Percentiles rank a stretch among this genome's conserved stretches.
Evolutionary conservation across 2,888 invertebrate genomes (phyloP).

Genomic region (Leptopterna dolabrata): DNA sequence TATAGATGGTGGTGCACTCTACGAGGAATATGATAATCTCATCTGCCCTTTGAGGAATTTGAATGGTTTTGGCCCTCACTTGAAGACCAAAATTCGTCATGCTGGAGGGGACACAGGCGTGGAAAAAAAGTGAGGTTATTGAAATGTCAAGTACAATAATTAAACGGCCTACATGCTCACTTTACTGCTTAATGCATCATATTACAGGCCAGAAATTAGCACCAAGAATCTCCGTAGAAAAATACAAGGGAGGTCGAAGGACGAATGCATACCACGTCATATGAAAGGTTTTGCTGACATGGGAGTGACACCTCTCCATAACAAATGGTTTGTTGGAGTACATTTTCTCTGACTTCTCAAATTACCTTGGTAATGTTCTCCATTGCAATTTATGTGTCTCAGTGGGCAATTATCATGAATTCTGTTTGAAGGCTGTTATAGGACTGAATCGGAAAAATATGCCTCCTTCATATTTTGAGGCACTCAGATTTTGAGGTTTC

Average conservation of each 20-base stretch:
- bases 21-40: background rate
- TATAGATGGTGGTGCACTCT: background rate
- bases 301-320: slow-evolving; percentile 23
- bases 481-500: no score
- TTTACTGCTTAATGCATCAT: no score
- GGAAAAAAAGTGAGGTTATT: background rate
- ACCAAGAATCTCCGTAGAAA: background rate
- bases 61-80: background rate
- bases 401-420: no score
- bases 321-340: slow-evolving; percentile 2
- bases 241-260: background rate
- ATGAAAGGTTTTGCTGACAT: slow-evolving; percentile 12
- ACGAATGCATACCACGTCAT: background rate
- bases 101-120: background rate
- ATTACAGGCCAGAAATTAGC: background rate
- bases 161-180: no score
- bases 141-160: no score
- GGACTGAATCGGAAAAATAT: no score
- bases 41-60: background rate
- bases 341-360: no score
- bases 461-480: no score
- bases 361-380: no score
- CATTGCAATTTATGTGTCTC: no score
- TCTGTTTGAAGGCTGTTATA: no score
- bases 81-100: background rate